A percentile compares a stretch with the other conserved stretches of the same genome.
These are phyloP conservation scores for Monarcha castaneiventris DNA, from an alignment of 2,113 vertebrate species.

Conservation along the genomic window DNA sequence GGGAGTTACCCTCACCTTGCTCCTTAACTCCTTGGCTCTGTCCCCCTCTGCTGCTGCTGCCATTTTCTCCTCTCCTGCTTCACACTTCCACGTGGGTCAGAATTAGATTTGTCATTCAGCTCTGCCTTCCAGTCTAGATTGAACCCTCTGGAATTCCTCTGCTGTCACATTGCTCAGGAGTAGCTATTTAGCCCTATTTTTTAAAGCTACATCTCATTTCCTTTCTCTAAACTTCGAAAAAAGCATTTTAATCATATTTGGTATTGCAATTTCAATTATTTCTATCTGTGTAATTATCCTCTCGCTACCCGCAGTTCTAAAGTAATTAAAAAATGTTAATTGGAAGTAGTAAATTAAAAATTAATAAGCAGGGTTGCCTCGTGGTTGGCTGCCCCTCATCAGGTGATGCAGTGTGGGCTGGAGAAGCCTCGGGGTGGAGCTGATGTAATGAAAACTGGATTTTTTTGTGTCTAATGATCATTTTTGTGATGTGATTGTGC, in stretches of 20 bases:
- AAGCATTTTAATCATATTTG: not conserved
- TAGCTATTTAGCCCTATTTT: accelerated
- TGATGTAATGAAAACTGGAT: not conserved
- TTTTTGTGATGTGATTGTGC: not conserved
- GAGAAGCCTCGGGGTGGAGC: not conserved
- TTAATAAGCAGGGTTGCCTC: not conserved
- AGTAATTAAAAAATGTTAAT: not conserved
- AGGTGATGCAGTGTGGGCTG: not conserved
- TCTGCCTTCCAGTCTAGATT: not conserved
- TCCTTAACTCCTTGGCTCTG: not conserved
- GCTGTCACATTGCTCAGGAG: not conserved
- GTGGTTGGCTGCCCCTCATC: not conserved
- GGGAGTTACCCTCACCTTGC: not conserved
- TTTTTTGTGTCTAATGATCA: not conserved
- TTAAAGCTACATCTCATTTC: accelerated
- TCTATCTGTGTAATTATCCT: not conserved
- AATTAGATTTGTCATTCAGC: not conserved
- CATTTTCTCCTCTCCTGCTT: not conserved
- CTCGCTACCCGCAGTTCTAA: not conserved
- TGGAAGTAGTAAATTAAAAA: not conserved
- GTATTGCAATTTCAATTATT: not conserved
- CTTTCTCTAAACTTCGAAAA: not conserved
- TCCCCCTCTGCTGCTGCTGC: not conserved
- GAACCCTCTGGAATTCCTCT: not conserved
- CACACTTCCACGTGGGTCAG: accelerated